A percentile compares a stretch with the other conserved stretches of the same genome.
Conservation (phyloP, 2,888 invertebrate genomes). For the Cosmia pyralina region DNA sequence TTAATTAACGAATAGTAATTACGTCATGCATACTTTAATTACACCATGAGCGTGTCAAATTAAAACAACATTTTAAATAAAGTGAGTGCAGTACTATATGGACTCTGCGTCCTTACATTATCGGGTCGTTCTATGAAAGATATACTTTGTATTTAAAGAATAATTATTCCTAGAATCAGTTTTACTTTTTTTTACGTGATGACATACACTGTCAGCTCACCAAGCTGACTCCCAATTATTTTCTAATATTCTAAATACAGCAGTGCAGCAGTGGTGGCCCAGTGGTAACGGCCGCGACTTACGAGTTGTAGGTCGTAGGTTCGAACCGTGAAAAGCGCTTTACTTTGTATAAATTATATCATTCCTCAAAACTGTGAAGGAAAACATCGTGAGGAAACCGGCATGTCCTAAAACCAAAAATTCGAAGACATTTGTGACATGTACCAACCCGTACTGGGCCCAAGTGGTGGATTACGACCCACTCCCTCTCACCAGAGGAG, state of each 20-base stretch:
- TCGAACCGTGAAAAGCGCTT: no score
- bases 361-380: no score
- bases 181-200: background rate
- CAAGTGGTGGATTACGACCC: no score
- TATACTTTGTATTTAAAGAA: background rate
- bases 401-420: no score
- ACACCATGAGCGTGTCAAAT: constrained; percentile 1
- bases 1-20: background rate
- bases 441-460: no score
- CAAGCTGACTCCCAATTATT: background rate
- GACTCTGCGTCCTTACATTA: background rate
- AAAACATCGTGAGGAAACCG: no score
- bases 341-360: no score
- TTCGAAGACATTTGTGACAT: no score
- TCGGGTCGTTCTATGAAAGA: background rate
- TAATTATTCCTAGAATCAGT: background rate
- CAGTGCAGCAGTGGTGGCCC: no score
- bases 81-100: background rate
- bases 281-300: no score
- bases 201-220: background rate
- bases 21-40: background rate
- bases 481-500: no score
- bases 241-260: background rate
- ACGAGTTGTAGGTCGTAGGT: no score
- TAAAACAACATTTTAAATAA: constrained; percentile 12